Base-by-base conservation (phyloP, 2,888 invertebrate species). In the Eremobia ochroleuca region DNA sequence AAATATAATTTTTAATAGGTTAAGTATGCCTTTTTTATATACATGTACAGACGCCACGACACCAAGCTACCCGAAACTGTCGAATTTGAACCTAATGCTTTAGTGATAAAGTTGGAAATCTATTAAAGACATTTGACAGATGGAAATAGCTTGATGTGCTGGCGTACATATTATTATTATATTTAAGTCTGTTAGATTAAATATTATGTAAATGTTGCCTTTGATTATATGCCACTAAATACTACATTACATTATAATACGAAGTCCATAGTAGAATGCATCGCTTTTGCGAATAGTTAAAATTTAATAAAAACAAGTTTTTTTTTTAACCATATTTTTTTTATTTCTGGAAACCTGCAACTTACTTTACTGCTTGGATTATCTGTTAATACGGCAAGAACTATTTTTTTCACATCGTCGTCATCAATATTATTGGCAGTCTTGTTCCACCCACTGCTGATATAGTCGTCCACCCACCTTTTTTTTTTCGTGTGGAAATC, bases 231-330 rank as follows among this genome's bases (percentile, higher is more conserved):
- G 68, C 69, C 79, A 80, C 73, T 82, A 66, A 78, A 79, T 72
- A 46, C 61, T 55, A 64, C 25, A 40, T 65, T 66, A 13, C 55
- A 82, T 40, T 34, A n/a, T n/a, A n/a, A n/a, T n/a, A 77, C 66
- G 21, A 83, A 75, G 83, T 86, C 75, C 84, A 77, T 86, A 70
- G 80, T 73, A 72, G 64, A 77, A 62, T 80, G 85, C 68, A 77
- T 86, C 85, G 85, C 85, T 85, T 85, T 85, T 85, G 85, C 85
- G 85, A 83, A 76, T 79, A 76, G 74, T 75, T 82, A 52, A 34
- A 76, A 59, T 73, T 40, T 79, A 82, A 59, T 85, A 77, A 76
- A 52, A 77, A 64, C 5, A 76, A 74, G 68, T 79, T 82, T 76
- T 79, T 40, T 5, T 18, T 52, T 52, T 18, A 82, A 81, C 31